Conservation (phyloP, 2,797 vertebrate genomes). For the Heterohyrax brucei region DNA sequence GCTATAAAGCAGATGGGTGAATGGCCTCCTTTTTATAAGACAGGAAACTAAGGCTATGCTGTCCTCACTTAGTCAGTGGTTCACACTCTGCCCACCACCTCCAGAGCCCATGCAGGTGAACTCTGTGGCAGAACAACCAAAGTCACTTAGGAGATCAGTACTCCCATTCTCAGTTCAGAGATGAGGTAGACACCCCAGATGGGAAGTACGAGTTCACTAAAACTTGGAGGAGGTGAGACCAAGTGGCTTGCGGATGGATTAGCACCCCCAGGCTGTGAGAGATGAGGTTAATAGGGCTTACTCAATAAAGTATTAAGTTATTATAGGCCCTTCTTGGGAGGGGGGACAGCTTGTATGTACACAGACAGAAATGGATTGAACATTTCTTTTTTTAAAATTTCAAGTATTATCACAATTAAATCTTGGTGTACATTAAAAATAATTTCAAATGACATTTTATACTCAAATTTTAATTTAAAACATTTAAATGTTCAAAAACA, state of each 20-base stretch:
- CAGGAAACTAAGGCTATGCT: neutral
- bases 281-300: too few species aligned
- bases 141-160: neutral
- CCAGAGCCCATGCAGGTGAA: accelerated
- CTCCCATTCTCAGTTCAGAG: neutral
- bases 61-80: too few species aligned
- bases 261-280: neutral
- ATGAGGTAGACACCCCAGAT: accelerated
- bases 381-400: neutral
- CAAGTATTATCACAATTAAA: neutral
- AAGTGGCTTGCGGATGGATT: neutral
- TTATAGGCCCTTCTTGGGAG: neutral
- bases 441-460: neutral
- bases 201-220: neutral
- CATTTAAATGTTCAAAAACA: neutral
- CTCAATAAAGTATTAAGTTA: neutral
- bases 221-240: neutral
- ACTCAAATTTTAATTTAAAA: neutral
- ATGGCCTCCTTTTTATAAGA: neutral
- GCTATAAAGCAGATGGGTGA: accelerated
- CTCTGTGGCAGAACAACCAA: neutral
- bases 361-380: neutral
- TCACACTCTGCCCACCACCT: accelerated
- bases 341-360: neutral
- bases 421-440: neutral